These are phyloP conservation scores for Oppia nitens DNA, from an alignment of 1,140 invertebrate genomes.

Conservation along the genomic window DNA sequence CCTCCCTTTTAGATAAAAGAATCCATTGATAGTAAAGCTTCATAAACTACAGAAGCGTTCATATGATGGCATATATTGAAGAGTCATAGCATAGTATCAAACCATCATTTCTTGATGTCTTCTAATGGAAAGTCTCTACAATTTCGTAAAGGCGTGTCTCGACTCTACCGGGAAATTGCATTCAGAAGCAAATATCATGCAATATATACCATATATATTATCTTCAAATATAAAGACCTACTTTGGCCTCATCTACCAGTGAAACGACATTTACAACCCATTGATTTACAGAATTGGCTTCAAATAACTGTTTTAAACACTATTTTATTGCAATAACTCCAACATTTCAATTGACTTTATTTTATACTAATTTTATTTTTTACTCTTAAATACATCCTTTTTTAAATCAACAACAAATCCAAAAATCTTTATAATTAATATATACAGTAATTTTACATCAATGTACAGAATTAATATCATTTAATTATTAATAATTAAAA, in stretches of 20 bases:
- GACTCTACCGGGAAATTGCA: neutral
- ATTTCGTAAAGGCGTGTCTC: neutral
- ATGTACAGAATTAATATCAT: too few relatives aligned
- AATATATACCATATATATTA: neutral
- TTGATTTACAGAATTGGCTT: neutral
- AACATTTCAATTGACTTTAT: too few relatives aligned
- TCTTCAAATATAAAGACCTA: neutral
- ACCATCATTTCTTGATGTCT: neutral
- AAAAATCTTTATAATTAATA: too few relatives aligned
- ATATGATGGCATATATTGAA: neutral
- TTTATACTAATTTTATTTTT: too few relatives aligned
- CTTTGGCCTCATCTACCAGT: neutral
- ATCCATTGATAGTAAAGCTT: neutral
- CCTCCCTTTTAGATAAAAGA: neutral
- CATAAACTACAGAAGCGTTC: neutral
- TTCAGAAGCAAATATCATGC: neutral
- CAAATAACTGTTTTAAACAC: neutral
- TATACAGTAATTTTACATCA: too few relatives aligned
- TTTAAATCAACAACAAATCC: too few relatives aligned
- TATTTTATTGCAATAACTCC: too few relatives aligned
- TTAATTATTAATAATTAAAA: too few relatives aligned
- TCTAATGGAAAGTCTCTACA: neutral
- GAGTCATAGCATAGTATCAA: too few relatives aligned
- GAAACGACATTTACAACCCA: neutral
- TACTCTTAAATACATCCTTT: too few relatives aligned